Base-by-base conservation (phyloP, 2,888 invertebrate genomes). In the Imbricaverruca yamaguchii region DNA sequence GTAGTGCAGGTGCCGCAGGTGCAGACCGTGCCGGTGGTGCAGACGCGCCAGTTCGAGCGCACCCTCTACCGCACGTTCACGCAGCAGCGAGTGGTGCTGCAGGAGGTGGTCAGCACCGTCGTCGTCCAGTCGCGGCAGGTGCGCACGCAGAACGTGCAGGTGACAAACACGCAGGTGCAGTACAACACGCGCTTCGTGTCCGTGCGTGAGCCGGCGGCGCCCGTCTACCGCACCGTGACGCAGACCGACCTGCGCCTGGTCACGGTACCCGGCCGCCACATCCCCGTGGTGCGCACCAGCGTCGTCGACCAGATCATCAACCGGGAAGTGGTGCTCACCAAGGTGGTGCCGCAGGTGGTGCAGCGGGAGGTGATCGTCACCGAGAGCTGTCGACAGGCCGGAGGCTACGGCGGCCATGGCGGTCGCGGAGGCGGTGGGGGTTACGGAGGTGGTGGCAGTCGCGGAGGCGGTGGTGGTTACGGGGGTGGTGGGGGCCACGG, bases 211-310 rank as follows among this genome's bases (percentile, higher is more conserved):
- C 83, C 82, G 15, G 80, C 83, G 56, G 69, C 67, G 21, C 81
- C 82, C 2, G 82, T 83, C 7, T 82, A 80, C 53, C 82, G 82
- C 21, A 82, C 82, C 69, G 81, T 81, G 15, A 53, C 80, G 59
- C 82, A 82, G 81, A 83, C 83, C 55, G 53, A 81, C 74, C 81
- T 82, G 79, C 80, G 80, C 59, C 81, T 82, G 21, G 82, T 82
- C 80, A 80, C 65, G 4, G 80, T 81, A 56, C 83, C 83, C 23
- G 83, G 83, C 21, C 69, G 80, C 56, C 82, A 81, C 21, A 80
- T 82, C n/a, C 81, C 82, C n/a, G 80, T 83, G 18, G 77, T 80
- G 39, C 82, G 83, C 80, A 83, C 83, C 21, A 81, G 82, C 78
- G 81, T 81, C 10, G 74, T 74, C 53, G 53, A 74, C 53, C 53